Evolutionary conservation across 2,797 vertebrate species (phyloP).

Genomic region (Thripadectes ignobilis): DNA sequence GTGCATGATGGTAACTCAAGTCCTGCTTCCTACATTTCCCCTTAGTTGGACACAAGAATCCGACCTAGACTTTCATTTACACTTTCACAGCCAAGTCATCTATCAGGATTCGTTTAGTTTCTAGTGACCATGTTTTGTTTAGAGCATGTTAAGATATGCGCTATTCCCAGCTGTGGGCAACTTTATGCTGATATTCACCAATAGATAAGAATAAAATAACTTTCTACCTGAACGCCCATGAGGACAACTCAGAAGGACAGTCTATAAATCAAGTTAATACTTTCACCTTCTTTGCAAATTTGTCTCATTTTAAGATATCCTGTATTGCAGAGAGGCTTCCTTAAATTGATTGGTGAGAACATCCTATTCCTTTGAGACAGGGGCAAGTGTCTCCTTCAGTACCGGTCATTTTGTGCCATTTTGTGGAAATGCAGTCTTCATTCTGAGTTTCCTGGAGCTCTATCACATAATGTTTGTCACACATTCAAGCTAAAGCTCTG

Average conservation of each 20-base stretch:
- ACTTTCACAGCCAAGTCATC: background rate
- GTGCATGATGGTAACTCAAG: background rate
- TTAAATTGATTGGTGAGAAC: constrained; percentile 24
- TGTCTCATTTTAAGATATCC: constrained; percentile 39
- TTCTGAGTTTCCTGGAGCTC: background rate
- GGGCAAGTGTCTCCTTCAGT: background rate
- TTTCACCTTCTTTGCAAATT: constrained; percentile 24
- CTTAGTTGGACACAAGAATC: background rate
- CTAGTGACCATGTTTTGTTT: background rate
- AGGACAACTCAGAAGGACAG: background rate
- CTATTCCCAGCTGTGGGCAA: background rate
- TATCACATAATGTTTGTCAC: background rate
- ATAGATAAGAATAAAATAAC: background rate
- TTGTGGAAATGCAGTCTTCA: background rate
- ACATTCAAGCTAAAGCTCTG: background rate
- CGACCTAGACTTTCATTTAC: background rate
- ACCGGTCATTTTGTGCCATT: background rate
- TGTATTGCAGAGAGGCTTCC: background rate
- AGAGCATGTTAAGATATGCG: background rate
- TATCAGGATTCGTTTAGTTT: background rate
- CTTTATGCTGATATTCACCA: background rate
- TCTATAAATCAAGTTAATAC: constrained; percentile 49
- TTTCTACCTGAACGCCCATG: background rate
- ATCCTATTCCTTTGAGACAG: constrained; percentile 21
- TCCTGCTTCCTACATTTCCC: background rate